Base-by-base conservation (phyloP, 2,888 invertebrate species). In the Caenorhabditis drosophilae region DNA sequence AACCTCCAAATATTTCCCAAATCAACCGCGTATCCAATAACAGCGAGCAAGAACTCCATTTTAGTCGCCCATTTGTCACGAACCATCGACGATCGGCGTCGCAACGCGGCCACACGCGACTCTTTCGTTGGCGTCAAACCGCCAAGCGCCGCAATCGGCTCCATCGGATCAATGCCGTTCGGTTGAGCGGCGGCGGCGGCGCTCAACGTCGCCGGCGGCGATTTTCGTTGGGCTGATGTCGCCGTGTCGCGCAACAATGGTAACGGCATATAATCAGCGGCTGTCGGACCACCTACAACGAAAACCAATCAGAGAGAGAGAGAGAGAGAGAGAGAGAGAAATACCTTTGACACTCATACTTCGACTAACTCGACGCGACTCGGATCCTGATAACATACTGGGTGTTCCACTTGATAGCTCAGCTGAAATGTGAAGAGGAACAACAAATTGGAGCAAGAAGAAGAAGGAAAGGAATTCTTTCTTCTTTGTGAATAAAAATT, bases 1-100 rank as follows among this genome's bases (percentile, higher is more conserved):
- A 59, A 73, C 44, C 81, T 58, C 80, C 80, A 81, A 31, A 81
- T 79, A 36, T 81, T 81, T 11, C 81, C 81, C 61, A 81, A 63
- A 59, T 81, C 81, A 18, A 81, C 80, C n/a, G 79, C 71, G 50
- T 77, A 76, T 23, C 81, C 81, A 44, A 81, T 76, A 31, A 81
- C 81, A 36, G 81, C 81, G 44, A 81, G 66, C 22, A 81, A 67
- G 49, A 81, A 81, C 46, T 81, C 81, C 56, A 81, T 67, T 59
- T 81, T 80, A 41, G 70, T 70, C 23, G 77, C 73, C 80, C 80
- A 80, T 53, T 75, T 75, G 56, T 80, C 80, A 2, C 80, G 58
- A 22, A 61, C 73, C 55, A 70, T 64, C n/a, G 69, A 69, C 31
- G 64, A 64, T 20, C 73, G 34, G 38, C 73, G 53, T 23, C 73